phyloP scores from a whole-genome alignment of 1,140 invertebrate genomes.

The Micrasema longulum region DNA sequence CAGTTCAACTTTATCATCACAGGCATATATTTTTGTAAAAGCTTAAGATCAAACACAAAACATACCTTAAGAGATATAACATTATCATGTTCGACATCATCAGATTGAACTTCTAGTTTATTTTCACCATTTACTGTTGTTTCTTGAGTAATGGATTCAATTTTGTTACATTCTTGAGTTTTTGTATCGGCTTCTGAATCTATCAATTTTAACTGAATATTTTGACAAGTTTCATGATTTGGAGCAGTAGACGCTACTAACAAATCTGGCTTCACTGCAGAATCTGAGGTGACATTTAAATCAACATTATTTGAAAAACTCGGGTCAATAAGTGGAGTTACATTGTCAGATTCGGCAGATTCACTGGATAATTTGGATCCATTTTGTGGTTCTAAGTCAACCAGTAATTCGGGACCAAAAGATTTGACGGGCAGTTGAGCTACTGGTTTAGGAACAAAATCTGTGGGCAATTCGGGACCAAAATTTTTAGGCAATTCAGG shows the following conservation, averaged over 20 bases:
- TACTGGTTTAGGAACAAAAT: neutral
- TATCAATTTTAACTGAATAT: neutral
- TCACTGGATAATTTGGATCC: too few relatives aligned
- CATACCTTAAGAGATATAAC: neutral
- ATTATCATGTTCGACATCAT: neutral
- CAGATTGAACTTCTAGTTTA: neutral
- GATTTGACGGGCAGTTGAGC: neutral
- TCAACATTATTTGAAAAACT: neutral
- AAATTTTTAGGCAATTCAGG: constrained; percentile 44
- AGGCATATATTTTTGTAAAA: constrained; percentile 14
- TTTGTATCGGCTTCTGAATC: neutral
- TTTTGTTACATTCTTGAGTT: neutral
- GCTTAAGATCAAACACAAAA: neutral
- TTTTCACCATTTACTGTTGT: neutral
- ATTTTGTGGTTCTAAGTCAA: neutral
- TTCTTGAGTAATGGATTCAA: neutral
- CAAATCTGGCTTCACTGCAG: neutral
- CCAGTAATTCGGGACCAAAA: neutral
- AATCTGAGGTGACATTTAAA: neutral
- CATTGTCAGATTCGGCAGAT: neutral
- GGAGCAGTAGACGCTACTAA: neutral
- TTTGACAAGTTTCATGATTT: neutral
- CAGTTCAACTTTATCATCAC: constrained; percentile 31
- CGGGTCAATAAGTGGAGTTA: neutral
- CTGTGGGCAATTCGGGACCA: constrained; percentile 15